These are phyloP conservation scores for Drosophila azteca DNA, from an alignment of 1,140 invertebrate species.

Conservation along the genomic window DNA sequence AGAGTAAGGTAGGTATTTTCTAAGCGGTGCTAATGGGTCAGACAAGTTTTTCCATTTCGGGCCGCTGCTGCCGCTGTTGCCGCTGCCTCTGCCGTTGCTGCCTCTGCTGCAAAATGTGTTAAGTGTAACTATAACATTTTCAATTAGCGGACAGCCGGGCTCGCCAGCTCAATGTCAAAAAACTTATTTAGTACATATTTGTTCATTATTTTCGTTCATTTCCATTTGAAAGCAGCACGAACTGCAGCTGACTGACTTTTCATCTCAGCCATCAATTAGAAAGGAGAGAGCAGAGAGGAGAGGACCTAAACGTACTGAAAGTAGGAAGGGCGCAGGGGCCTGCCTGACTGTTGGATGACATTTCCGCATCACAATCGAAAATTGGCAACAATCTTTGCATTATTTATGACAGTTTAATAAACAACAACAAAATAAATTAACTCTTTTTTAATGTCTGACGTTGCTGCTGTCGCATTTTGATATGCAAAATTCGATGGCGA, in stretches of 20 bases:
- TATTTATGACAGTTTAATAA: conserved; percentile 64
- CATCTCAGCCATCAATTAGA: conserved; percentile 29
- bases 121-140: conserved; percentile 62
- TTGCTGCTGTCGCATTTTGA: conserved; percentile 5
- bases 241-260: conserved; percentile 38
- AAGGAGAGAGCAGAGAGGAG: background rate
- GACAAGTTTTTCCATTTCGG: conserved; percentile 53
- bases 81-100: no score
- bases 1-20: conserved; percentile 9
- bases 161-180: conserved; percentile 41
- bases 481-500: conserved; percentile 44
- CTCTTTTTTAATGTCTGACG: conserved; percentile 38
- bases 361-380: conserved; percentile 58
- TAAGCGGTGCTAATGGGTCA: conserved; percentile 46
- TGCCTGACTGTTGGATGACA: conserved; percentile 31
- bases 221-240: no score
- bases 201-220: background rate
- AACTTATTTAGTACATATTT: conserved; percentile 11
- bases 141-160: conserved; percentile 45
- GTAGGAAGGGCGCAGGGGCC: conserved; percentile 9
- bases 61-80: background rate
- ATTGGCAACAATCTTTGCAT: conserved; percentile 49
- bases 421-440: conserved; percentile 34
- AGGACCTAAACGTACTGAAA: background rate
- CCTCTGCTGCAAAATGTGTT: conserved; percentile 40